Evolutionary conservation across 1,140 invertebrate species (phyloP), one percentile per base, ranked within the genome.

Genomic region (Caenorhabditis elegans): DNA sequence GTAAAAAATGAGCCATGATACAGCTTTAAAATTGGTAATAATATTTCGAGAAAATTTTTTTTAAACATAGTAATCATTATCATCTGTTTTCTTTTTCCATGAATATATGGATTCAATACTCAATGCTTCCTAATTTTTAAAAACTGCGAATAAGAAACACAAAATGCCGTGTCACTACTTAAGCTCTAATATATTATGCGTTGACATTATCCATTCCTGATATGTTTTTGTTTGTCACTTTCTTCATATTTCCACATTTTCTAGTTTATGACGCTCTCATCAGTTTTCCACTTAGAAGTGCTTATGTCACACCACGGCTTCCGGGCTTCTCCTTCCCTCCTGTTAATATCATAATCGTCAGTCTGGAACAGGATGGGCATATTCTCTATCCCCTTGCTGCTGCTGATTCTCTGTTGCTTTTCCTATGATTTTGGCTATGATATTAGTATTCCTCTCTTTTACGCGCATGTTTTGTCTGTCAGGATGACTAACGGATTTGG

Each of bases 291-390:
- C 60, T 70, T 70, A 70, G 60, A 36, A 70, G 60, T 39, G 60
- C 60, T 70, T 70, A 70, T 70, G 60, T 70, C 60, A 70, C 34
- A 39, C 60, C 60, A 70, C 60, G 60, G 60, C 60, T 70, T 70
- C 60, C 60, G 60, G 60, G 60, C 60, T 70, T 70, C 60, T 70
- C n/a, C 60, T 17, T 70, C 34, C 34, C 34, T 28, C 34, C 34
- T 19, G 34, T 22, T 70, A 70, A 70, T 70, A 70, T 70, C 34
- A 70, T 70, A 70, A 36, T 70, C 60, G 60, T 70, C 60, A 70
- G 60, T 70, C 60, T 70, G 60, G 60, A 70, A 70, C 53, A 55
- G 49, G 49, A 53, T 53, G 49, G 49, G 17, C 53, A 31, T 31
- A 60, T 60, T 31, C 15, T 60, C 53, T 34, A 8, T 26, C n/a